Evolutionary conservation across 2,888 invertebrate species (phyloP).

Genomic region (Petrolisthes cinctipes): DNA sequence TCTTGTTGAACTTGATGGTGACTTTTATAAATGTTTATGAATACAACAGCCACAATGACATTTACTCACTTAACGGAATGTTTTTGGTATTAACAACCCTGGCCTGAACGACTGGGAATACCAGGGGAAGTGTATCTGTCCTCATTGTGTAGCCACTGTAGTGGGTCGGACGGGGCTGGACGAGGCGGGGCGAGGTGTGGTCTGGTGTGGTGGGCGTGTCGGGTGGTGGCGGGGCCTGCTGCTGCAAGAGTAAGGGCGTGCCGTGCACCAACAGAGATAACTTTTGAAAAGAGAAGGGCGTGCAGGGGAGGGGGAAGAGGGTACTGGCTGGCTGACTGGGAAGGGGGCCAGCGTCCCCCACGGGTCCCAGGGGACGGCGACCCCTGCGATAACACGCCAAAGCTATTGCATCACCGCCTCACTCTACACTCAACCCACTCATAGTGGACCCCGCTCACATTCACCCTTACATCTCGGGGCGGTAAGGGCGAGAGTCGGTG

Average conservation of each 20-base stretch:
- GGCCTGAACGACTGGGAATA: too few species aligned
- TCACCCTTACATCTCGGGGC: conserved; percentile 21
- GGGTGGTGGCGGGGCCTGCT: not conserved
- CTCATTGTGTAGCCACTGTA: too few species aligned
- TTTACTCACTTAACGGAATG: too few species aligned
- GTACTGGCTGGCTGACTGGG: conserved; percentile 27
- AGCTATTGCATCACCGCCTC: conserved; percentile 59
- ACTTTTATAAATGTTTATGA: too few species aligned
- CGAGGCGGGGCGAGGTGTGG: not conserved
- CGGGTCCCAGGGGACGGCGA: conserved; percentile 51
- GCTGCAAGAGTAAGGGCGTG: conserved; percentile 32
- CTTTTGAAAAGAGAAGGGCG: conserved; percentile 38
- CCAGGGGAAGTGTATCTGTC: too few species aligned
- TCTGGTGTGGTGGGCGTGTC: not conserved
- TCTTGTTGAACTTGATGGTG: too few species aligned
- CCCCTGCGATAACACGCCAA: conserved; percentile 61
- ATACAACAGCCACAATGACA: too few species aligned
- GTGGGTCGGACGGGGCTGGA: not conserved
- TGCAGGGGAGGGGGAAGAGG: conserved; percentile 32
- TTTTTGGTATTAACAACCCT: too few species aligned
- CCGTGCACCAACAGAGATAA: conserved; percentile 22
- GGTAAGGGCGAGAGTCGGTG: conserved; percentile 30
- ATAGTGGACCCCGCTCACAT: not conserved
- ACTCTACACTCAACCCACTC: conserved; percentile 33
- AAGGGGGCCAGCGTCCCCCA: conserved; percentile 47